These are phyloP conservation scores for Ligdia adustata DNA, from an alignment of 2,888 invertebrate genomes.

Conservation along the genomic window DNA sequence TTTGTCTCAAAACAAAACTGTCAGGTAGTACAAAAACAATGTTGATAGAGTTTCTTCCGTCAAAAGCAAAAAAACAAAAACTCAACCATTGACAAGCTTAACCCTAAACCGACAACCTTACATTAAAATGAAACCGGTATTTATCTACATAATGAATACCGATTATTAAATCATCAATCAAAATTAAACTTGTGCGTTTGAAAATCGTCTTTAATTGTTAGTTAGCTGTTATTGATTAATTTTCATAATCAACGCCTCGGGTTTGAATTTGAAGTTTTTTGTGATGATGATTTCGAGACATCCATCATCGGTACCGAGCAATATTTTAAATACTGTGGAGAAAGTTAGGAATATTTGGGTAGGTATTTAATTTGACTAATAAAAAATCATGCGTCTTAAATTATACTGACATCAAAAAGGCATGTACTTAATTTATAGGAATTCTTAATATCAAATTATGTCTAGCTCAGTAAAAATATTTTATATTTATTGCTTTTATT, in stretches of 20 bases:
- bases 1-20: no score
- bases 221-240: slow-evolving; percentile 54
- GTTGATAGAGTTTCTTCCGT: neutral
- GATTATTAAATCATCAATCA: slow-evolving; percentile 72
- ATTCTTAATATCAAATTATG: no score
- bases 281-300: slow-evolving; percentile 3
- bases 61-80: neutral
- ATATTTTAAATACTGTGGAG: slow-evolving; percentile 10
- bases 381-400: no score
- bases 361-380: no score
- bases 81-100: slow-evolving; percentile 21
- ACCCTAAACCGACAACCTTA: slow-evolving; percentile 38
- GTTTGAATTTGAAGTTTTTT: slow-evolving; percentile 14
- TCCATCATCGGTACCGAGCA: slow-evolving; percentile 13
- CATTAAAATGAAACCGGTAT: slow-evolving; percentile 37
- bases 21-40: neutral
- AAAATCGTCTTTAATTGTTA: slow-evolving; percentile 52
- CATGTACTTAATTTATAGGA: no score
- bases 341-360: neutral
- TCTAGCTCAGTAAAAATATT: no score
- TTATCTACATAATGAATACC: slow-evolving; percentile 46
- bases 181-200: slow-evolving; percentile 43
- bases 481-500: no score
- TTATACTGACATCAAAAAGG: no score
- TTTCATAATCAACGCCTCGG: slow-evolving; percentile 25